phyloP scores from a whole-genome alignment of 1,140 invertebrate genomes.

The Drosophila rufa region DNA sequence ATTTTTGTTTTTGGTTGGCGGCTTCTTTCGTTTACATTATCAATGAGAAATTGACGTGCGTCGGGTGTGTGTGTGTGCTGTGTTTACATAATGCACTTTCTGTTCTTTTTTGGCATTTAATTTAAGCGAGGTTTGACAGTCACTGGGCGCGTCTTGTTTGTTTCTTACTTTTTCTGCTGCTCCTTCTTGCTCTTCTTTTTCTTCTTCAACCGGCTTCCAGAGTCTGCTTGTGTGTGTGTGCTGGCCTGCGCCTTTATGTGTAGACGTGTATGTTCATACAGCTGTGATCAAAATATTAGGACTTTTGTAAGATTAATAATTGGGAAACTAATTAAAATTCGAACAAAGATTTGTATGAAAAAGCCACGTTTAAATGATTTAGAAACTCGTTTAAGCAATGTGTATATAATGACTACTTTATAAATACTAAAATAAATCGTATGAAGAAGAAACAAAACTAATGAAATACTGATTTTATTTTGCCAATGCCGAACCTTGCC shows the following conservation, averaged over 20 bases:
- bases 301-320: background rate
- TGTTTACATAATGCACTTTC: slow-evolving; percentile 46
- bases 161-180: slow-evolving; percentile 30
- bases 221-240: background rate
- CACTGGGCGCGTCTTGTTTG: slow-evolving; percentile 14
- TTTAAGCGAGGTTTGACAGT: slow-evolving; percentile 39
- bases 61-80: slow-evolving; percentile 9
- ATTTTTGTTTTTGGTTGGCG: slow-evolving; percentile 12
- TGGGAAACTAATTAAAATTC: background rate
- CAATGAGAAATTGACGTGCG: slow-evolving; percentile 34
- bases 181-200: slow-evolving; percentile 16
- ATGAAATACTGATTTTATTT: no score
- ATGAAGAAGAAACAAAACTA: no score
- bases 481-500: no score
- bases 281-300: background rate
- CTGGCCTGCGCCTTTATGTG: background rate
- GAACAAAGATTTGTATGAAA: no score
- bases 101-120: slow-evolving; percentile 12
- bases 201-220: slow-evolving; percentile 53
- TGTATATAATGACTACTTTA: no score
- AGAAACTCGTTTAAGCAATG: no score
- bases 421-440: no score
- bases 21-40: slow-evolving; percentile 66
- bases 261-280: slow-evolving; percentile 8
- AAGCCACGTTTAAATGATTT: no score